These are phyloP conservation scores for Stylophora pistillata DNA, from an alignment of 64 coral and sea anemone genomes.

Conservation along the genomic window DNA sequence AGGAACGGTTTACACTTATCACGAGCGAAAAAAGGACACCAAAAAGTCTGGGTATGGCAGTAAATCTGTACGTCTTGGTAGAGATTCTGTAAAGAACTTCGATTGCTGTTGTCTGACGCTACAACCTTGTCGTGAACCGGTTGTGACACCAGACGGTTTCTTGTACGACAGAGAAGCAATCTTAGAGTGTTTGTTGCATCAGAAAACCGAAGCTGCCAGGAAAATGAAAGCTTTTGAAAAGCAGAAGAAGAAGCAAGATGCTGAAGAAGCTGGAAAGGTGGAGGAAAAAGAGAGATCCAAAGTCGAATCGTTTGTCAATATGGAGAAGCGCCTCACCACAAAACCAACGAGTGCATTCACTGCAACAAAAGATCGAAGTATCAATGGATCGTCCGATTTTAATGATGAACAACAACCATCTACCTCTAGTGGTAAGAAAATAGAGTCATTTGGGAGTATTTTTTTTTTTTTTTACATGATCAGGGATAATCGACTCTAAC, in stretches of 20 bases:
- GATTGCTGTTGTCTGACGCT: conserved; percentile 94
- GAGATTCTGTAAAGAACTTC: conserved; percentile 96
- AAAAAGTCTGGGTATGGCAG: conserved; percentile 93
- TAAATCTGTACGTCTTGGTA: conserved; percentile 92
- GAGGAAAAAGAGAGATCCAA: conserved; percentile 71
- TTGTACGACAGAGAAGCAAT: conserved; percentile 96
- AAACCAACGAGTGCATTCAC: conserved; percentile 85
- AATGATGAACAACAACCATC: conserved; percentile 54
- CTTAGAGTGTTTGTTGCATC: conserved; percentile 90
- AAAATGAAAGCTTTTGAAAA: conserved; percentile 97
- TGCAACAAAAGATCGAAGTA: conserved; percentile 47
- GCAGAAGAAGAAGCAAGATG: conserved; percentile 81
- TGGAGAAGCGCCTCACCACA: conserved; percentile 91
- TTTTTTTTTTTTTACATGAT: not conserved
- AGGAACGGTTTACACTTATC: conserved; percentile 92
- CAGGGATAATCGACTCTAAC: too few species aligned
- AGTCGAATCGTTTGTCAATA: conserved; percentile 78
- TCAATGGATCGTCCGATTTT: not conserved
- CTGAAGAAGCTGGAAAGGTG: conserved; percentile 63
- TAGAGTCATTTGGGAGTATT: not conserved
- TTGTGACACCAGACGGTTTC: conserved; percentile 82
- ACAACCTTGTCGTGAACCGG: conserved; percentile 93
- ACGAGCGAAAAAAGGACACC: conserved; percentile 94
- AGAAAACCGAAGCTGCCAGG: conserved; percentile 92
- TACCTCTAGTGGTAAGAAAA: conserved; percentile 72